These are phyloP conservation scores for Dynastes tityus DNA, from an alignment of 2,888 invertebrate species.

Conservation along the genomic window DNA sequence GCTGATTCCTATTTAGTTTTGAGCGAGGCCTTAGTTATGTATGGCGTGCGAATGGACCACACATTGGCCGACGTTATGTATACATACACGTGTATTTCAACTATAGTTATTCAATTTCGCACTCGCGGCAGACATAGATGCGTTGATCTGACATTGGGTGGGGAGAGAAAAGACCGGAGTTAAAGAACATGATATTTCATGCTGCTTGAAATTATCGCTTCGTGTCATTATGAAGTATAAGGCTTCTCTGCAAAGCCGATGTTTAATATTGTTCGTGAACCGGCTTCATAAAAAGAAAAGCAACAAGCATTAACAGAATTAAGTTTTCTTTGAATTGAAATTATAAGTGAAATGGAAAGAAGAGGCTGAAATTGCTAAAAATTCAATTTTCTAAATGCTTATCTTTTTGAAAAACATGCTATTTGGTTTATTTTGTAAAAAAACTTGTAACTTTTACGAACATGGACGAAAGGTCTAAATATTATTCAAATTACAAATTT, in stretches of 20 bases:
- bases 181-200: conserved; percentile 29
- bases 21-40: conserved; percentile 18
- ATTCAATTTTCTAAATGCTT: not conserved
- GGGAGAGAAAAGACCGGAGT: not conserved
- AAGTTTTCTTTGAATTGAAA: too few species aligned
- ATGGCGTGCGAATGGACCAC: conserved; percentile 41
- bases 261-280: too few species aligned
- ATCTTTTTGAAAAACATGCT: too few species aligned
- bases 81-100: conserved; percentile 32
- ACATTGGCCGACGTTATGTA: conserved; percentile 24
- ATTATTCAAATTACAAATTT: too few species aligned
- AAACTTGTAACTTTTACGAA: too few species aligned
- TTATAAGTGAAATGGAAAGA: too few species aligned
- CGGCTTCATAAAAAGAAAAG: too few species aligned
- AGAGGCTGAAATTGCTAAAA: too few species aligned
- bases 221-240: not conserved
- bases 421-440: too few species aligned
- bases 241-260: not conserved
- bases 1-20: conserved; percentile 31
- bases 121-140: conserved; percentile 5
- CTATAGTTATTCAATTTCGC: conserved; percentile 42
- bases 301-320: too few species aligned
- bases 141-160: not conserved
- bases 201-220: conserved; percentile 26
- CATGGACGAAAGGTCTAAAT: too few species aligned